Evolutionary conservation across 2,113 vertebrate genomes (phyloP).

Genomic region (Pelusios castaneus): DNA sequence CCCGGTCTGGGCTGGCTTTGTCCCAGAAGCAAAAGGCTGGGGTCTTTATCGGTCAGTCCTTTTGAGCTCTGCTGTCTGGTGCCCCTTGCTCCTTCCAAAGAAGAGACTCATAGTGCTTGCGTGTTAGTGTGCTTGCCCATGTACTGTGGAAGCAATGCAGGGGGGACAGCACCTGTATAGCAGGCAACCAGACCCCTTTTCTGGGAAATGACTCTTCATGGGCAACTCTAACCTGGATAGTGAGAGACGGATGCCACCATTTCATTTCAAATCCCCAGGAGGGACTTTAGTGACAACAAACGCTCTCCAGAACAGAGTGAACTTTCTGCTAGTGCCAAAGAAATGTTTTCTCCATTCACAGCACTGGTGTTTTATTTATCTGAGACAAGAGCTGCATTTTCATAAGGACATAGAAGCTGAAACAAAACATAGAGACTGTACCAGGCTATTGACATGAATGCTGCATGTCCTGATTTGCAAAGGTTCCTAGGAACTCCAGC

Average conservation of each 20-base stretch:
- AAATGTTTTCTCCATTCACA: background rate
- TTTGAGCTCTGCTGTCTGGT: fast-evolving
- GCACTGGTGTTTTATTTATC: background rate
- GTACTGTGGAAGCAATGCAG: background rate
- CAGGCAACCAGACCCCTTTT: background rate
- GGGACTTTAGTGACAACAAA: background rate
- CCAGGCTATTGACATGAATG: fast-evolving
- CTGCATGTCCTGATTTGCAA: background rate
- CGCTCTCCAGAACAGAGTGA: background rate
- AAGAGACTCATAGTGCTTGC: fast-evolving
- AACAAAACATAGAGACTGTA: background rate
- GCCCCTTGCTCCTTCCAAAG: fast-evolving
- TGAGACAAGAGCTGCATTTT: background rate
- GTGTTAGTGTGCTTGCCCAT: fast-evolving
- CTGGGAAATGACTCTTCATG: background rate
- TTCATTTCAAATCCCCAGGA: background rate
- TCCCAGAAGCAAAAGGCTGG: background rate
- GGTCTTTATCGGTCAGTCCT: background rate
- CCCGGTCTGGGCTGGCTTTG: background rate
- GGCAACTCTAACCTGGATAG: background rate
- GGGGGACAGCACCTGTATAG: background rate
- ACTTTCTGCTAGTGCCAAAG: background rate
- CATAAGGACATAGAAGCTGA: background rate
- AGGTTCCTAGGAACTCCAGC: background rate
- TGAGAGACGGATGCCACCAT: background rate